These are phyloP conservation scores for Cyprinodon diabolis DNA, from an alignment of 2,797 vertebrate species.

Conservation along the genomic window DNA sequence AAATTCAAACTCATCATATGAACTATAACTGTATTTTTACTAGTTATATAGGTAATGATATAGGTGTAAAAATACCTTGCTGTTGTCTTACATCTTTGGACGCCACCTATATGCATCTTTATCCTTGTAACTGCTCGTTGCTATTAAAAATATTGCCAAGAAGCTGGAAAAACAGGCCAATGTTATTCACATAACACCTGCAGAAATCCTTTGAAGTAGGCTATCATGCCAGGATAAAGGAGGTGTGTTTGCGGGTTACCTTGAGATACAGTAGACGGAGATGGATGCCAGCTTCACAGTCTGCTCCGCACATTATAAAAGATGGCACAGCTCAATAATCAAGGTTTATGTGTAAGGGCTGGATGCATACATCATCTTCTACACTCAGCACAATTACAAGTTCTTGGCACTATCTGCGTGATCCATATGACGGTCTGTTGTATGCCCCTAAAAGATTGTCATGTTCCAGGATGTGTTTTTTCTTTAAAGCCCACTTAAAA, in stretches of 20 bases:
- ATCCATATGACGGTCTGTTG: conserved; percentile 49
- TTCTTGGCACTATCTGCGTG: conserved; percentile 44
- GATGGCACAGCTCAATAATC: conserved; percentile 73
- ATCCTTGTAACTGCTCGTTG: conserved; percentile 45
- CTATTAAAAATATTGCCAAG: conserved; percentile 49
- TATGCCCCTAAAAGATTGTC: conserved; percentile 36
- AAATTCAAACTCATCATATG: conserved; percentile 5
- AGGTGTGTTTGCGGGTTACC: conserved; percentile 55
- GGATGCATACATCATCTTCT: conserved; percentile 50
- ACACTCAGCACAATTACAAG: conserved; percentile 60
- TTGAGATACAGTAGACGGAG: conserved; percentile 69
- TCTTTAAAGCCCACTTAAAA: conserved; percentile 36
- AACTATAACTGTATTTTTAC: background rate
- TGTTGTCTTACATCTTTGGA: conserved; percentile 27
- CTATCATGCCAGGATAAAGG: conserved; percentile 48
- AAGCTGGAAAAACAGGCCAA: conserved; percentile 58
- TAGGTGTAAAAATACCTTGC: conserved; percentile 15
- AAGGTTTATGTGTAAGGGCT: conserved; percentile 60
- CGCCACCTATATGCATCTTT: conserved; percentile 35
- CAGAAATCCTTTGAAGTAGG: conserved; percentile 66
- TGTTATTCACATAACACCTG: conserved; percentile 61
- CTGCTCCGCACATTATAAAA: conserved; percentile 62
- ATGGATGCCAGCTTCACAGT: conserved; percentile 64
- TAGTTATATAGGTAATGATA: conserved; percentile 2
- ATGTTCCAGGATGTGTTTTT: conserved; percentile 42